phyloP scores from a whole-genome alignment of 2,888 invertebrate species.

The Stictocephala bisonia region DNA sequence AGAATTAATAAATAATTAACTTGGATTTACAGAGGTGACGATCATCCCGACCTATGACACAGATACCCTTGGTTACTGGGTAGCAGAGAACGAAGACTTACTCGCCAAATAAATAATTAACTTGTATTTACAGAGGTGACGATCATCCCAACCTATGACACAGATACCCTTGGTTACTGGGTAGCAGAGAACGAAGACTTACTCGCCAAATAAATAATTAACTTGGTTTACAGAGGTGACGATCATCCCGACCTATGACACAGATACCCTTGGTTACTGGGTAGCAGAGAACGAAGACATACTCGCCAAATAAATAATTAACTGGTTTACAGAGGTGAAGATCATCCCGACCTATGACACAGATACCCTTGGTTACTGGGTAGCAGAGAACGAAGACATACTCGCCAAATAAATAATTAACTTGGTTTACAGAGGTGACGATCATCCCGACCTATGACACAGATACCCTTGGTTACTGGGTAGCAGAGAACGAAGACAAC shows the following conservation, averaged over 20 bases:
- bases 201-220: constrained; percentile 66
- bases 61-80: constrained; percentile 96
- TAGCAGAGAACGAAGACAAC: constrained; percentile 95
- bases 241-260: constrained; percentile 97
- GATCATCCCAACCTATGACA: constrained; percentile 97
- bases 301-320: constrained; percentile 90
- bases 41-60: constrained; percentile 99
- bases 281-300: constrained; percentile 95
- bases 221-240: constrained; percentile 80
- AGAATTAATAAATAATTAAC: no score
- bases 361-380: constrained; percentile 96
- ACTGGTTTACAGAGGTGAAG: constrained; percentile 88
- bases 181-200: constrained; percentile 95
- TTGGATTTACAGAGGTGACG: constrained; percentile 88
- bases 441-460: constrained; percentile 99
- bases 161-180: constrained; percentile 96
- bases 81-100: constrained; percentile 93
- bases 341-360: constrained; percentile 99
- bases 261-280: constrained; percentile 96
- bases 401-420: constrained; percentile 93
- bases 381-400: constrained; percentile 93
- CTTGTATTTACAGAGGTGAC: constrained; percentile 88
- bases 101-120: constrained; percentile 93
- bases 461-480: constrained; percentile 96
- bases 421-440: constrained; percentile 85